These are phyloP conservation scores for Caenorhabditis sp. DNA, from an alignment of 2,888 invertebrate genomes.

Conservation along the genomic window DNA sequence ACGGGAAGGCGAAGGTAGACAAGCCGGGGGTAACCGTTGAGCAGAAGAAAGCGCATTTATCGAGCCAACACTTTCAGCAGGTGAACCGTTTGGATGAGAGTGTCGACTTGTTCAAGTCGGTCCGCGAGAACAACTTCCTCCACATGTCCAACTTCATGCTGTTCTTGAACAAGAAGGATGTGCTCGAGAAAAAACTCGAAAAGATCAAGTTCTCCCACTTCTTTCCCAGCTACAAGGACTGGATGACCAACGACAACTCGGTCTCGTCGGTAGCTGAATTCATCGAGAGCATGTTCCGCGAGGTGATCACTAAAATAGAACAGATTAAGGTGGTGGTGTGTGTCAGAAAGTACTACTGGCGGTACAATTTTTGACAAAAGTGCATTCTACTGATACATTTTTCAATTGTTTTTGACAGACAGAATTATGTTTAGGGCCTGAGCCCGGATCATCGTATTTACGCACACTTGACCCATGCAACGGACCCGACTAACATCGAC, in stretches of 20 bases:
- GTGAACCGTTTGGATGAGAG: conserved; percentile 56
- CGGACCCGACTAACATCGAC: conserved; percentile 53
- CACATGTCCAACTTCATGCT: conserved; percentile 57
- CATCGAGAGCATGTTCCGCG: conserved; percentile 55
- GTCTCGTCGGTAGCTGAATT: conserved; percentile 32
- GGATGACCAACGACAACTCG: conserved; percentile 31
- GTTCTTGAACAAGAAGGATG: conserved; percentile 61
- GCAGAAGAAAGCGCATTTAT: background rate
- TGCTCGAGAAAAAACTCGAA: conserved; percentile 47
- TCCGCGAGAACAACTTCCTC: conserved; percentile 57
- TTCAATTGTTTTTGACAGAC: background rate
- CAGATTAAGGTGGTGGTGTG: background rate
- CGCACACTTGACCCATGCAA: conserved; percentile 55
- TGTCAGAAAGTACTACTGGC: background rate
- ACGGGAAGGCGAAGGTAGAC: conserved; percentile 34
- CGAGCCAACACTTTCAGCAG: conserved; percentile 10
- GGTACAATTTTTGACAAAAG: too few relatives aligned
- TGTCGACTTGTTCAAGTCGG: conserved; percentile 57
- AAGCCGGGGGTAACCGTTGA: conserved; percentile 19
- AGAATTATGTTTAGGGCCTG: conserved; percentile 26
- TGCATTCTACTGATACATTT: conserved; percentile 11
- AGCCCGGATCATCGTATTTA: conserved; percentile 30
- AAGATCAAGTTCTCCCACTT: conserved; percentile 34
- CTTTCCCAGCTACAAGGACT: conserved; percentile 41
- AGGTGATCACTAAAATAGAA: conserved; percentile 44